These are phyloP conservation scores for Baronia brevicornis DNA, from an alignment of 2,888 invertebrate genomes.

Conservation along the genomic window DNA sequence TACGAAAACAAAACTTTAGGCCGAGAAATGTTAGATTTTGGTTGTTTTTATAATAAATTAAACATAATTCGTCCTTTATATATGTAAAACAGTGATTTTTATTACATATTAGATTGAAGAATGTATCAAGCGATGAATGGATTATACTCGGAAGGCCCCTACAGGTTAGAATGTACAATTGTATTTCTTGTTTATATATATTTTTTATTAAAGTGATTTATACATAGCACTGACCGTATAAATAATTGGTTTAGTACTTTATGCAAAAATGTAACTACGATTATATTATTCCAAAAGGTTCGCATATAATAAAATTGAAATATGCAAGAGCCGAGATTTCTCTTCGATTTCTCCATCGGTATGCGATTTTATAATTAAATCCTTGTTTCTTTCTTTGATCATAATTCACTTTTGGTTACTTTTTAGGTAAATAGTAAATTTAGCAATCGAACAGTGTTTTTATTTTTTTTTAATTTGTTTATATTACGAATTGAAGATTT, in stretches of 20 bases:
- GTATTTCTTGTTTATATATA: slow-evolving; percentile 2
- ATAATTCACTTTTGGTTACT: no score
- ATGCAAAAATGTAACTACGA: slow-evolving; percentile 3
- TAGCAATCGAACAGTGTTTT: no score
- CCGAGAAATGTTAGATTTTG: slow-evolving; percentile 41
- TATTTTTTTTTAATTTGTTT: no score
- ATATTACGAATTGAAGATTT: no score
- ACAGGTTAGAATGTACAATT: slow-evolving; percentile 53
- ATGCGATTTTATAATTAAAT: slow-evolving; percentile 5
- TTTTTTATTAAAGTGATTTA: slow-evolving; percentile 1
- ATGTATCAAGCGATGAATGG: slow-evolving; percentile 65
- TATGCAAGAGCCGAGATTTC: slow-evolving; percentile 8
- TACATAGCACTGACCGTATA: slow-evolving; percentile 1
- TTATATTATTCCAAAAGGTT: not conserved
- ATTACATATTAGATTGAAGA: slow-evolving; percentile 27
- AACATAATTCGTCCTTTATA: slow-evolving; percentile 24
- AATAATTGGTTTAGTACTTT: not conserved
- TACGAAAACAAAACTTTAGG: slow-evolving; percentile 46
- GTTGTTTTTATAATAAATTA: slow-evolving; percentile 27
- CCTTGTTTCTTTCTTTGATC: slow-evolving; percentile 2
- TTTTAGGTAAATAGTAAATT: no score
- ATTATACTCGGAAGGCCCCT: slow-evolving; percentile 54
- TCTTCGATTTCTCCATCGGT: slow-evolving; percentile 14
- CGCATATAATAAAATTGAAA: not conserved
- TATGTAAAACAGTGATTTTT: slow-evolving; percentile 30